These are phyloP conservation scores for Pseudomyrmex pallidus DNA, from an alignment of 1,140 invertebrate species.

Conservation along the genomic window DNA sequence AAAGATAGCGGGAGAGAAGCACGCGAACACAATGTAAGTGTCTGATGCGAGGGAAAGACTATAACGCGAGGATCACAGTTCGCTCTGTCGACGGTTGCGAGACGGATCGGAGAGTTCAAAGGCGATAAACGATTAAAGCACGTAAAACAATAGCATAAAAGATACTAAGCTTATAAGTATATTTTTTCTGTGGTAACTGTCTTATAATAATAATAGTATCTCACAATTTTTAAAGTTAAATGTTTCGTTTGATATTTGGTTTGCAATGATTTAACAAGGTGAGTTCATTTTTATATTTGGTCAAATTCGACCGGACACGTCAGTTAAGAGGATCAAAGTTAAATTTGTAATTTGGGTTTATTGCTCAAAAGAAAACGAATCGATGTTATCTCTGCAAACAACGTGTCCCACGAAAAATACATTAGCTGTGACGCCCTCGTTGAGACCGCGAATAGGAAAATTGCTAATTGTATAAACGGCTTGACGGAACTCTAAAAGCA, in stretches of 20 bases:
- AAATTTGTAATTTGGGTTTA: neutral
- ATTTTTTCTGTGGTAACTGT: neutral
- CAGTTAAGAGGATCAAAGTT: neutral
- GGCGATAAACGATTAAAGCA: neutral
- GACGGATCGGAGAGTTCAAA: too few species aligned
- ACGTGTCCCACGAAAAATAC: neutral
- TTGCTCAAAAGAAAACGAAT: neutral
- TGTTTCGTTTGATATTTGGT: too few species aligned
- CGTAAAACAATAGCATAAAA: neutral
- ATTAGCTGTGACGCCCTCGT: constrained; percentile 11
- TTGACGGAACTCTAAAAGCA: constrained; percentile 35
- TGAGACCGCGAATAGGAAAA: constrained; percentile 22
- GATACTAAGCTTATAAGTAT: neutral
- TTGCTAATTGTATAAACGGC: constrained; percentile 39
- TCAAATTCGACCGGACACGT: neutral
- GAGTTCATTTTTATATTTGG: neutral
- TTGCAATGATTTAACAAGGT: too few species aligned
- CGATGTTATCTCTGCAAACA: neutral
- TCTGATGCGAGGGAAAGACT: too few species aligned
- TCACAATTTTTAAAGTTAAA: too few species aligned
- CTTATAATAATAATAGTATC: neutral
- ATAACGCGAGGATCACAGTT: too few species aligned
- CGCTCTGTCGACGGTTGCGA: too few species aligned
- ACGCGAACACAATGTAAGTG: too few species aligned
- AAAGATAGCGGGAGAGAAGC: too few species aligned